Base-by-base conservation (phyloP, 2,797 vertebrate species). In the Enteromius viviparus region DNA sequence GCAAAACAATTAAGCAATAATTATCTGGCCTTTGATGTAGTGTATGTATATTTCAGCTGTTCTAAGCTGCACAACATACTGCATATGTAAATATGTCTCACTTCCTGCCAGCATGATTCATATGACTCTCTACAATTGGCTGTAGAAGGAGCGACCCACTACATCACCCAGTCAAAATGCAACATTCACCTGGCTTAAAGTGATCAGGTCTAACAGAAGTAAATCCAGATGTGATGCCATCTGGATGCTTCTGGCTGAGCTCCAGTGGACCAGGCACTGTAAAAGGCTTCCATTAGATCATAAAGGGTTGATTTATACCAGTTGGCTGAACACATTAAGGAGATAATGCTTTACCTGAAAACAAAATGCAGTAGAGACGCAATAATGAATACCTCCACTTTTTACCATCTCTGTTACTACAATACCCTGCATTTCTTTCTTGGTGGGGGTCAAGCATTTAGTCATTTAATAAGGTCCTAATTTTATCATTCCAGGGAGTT, bases 201-300 rank as follows among this genome's bases (percentile, higher is more conserved):
- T 81, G 84, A 80, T 65, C 55, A 42, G 81, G 78, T 64, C 55
- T 84, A 71, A 84, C 85, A 58, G 82, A 90, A 89, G 78, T 88
- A 86, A 89, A 89, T 87, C 87, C 91, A 93, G 90, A 90, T 88
- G 66, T 82, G 87, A 47, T 84, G 87, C 85, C 91, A 92, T 93
- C 82, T 92, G 89, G 84, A 85, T 68, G 34, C 0, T 34, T 91
- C 88, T 92, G 87, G 85, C 40, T 65, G 19, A 7, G 42, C 49
- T 86, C 86, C 84, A 82, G 87, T 82, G 86, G 88, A 88, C 88
- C 84, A 26, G 65, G 78, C 74, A 84, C 84, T 84, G 85, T 91
- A 89, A 91, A 89, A 90, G 77, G 85, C 87, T 86, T 82, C 51
- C 62, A 64, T 69, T 72, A 65, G 85, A 85, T 89, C 81, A 86